Evolutionary conservation across 1,140 invertebrate species (phyloP).

Genomic region (Nasonia vitripennis): DNA sequence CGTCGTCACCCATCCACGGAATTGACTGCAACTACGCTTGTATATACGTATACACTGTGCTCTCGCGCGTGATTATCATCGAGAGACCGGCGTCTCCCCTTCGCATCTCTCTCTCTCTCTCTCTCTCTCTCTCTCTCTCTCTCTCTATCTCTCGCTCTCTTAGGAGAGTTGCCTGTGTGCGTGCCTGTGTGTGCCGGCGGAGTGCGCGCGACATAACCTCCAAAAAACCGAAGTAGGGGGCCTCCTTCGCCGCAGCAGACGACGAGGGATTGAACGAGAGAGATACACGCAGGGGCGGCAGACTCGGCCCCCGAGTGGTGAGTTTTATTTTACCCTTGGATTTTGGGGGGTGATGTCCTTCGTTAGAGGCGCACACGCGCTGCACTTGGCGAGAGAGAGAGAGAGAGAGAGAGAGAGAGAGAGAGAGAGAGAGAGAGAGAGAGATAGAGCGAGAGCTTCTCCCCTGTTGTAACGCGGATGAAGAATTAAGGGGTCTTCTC

Average conservation of each 20-base stretch:
- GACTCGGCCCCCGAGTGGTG: conserved; percentile 40
- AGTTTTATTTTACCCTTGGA: conserved; percentile 42
- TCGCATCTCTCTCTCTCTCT: not conserved
- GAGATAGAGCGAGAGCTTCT: not conserved
- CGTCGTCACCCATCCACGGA: not conserved
- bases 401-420: not conserved
- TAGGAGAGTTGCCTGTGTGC: not conserved
- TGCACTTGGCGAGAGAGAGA: not conserved
- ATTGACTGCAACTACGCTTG: not conserved
- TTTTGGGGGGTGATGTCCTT: conserved; percentile 35
- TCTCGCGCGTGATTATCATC: conserved; percentile 14
- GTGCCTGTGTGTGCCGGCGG: not conserved
- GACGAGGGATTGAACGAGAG: conserved; percentile 16
- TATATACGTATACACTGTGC: not conserved
- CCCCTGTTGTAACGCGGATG: not conserved
- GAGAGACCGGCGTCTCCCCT: not conserved
- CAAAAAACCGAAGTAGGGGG: not conserved
- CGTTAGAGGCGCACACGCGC: not conserved
- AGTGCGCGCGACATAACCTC: not conserved
- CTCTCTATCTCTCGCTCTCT: not conserved
- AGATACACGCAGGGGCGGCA: not conserved
- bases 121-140: not conserved
- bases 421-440: too few relatives aligned
- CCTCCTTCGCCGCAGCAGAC: not conserved
- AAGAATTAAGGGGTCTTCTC: not conserved